These are phyloP conservation scores for Thaleichthys pacificus DNA, from an alignment of 2,797 vertebrate species.

Conservation along the genomic window DNA sequence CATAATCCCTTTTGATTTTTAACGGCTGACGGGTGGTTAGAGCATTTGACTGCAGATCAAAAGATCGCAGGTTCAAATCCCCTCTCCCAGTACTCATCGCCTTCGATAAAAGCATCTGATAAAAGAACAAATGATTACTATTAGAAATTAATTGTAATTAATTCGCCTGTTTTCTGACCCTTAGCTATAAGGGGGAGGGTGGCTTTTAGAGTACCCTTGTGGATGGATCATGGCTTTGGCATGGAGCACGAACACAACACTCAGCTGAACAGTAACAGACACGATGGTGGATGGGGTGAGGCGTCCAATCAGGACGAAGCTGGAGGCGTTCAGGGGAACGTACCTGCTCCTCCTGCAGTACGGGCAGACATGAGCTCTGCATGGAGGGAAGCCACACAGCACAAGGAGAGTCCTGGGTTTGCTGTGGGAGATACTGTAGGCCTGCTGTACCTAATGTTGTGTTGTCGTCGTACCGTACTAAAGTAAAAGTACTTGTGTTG, in stretches of 20 bases:
- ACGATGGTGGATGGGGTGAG: slow-evolving; percentile 46
- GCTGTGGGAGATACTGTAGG: slow-evolving; percentile 29
- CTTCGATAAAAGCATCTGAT: too few relatives aligned
- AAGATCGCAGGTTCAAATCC: too few relatives aligned
- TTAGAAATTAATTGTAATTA: too few relatives aligned
- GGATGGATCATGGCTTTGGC: slow-evolving; percentile 12
- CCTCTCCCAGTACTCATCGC: too few relatives aligned
- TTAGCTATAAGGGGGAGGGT: neutral
- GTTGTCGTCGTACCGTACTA: neutral
- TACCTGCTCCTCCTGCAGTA: slow-evolving; percentile 82
- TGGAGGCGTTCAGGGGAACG: slow-evolving; percentile 7
- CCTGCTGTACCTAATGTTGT: neutral
- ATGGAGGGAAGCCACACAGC: slow-evolving; percentile 45
- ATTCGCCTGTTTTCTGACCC: neutral
- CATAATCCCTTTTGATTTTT: too few relatives aligned
- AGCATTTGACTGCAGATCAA: too few relatives aligned
- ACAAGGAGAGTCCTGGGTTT: slow-evolving; percentile 38
- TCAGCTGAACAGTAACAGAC: slow-evolving; percentile 40
- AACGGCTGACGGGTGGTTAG: too few relatives aligned
- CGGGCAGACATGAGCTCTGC: slow-evolving; percentile 77
- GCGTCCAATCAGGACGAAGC: slow-evolving; percentile 21
- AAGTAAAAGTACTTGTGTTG: too few relatives aligned
- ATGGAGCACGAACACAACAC: slow-evolving; percentile 21
- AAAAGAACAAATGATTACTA: too few relatives aligned
- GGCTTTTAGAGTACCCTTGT: too few relatives aligned